These are phyloP conservation scores for Oeneis ivallda DNA, from an alignment of 2,888 invertebrate genomes.

Conservation along the genomic window DNA sequence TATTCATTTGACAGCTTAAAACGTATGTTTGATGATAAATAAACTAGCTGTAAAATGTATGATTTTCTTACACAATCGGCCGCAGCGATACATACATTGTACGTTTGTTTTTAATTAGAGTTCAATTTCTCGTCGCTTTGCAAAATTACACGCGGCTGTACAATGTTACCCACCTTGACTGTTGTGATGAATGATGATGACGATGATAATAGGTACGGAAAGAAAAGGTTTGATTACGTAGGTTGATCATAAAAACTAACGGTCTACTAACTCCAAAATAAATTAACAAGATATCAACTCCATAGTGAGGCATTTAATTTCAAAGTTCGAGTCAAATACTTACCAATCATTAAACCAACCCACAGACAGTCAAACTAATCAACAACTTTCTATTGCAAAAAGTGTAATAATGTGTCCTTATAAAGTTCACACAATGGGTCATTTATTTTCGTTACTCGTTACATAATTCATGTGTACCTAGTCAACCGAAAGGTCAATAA, in stretches of 20 bases:
- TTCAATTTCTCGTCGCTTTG: not conserved
- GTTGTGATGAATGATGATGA: slow-evolving; percentile 1
- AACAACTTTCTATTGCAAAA: slow-evolving; percentile 32
- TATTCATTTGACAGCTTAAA: no score
- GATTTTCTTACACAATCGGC: no score
- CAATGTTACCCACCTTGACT: not conserved
- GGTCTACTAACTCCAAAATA: slow-evolving; percentile 2
- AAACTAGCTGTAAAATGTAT: no score
- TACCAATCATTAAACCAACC: slow-evolving; percentile 11
- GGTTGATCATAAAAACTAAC: slow-evolving; percentile 1
- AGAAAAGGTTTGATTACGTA: not conserved
- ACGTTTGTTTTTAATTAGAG: not conserved
- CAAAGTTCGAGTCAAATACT: slow-evolving; percentile 12
- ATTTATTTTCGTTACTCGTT: slow-evolving; percentile 6
- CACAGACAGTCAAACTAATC: slow-evolving; percentile 25
- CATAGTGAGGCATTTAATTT: slow-evolving; percentile 10
- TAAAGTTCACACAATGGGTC: slow-evolving; percentile 31
- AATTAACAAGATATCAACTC: slow-evolving; percentile 6
- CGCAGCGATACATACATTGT: not conserved
- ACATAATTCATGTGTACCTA: slow-evolving; percentile 22
- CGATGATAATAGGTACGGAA: slow-evolving; percentile 1
- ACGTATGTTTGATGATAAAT: no score
- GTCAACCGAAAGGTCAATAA: slow-evolving; percentile 11
- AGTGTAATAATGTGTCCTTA: slow-evolving; percentile 26
- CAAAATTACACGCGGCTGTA: not conserved